A percentile compares a stretch with the other conserved stretches of the same genome.
Evolutionary conservation across 2,888 invertebrate genomes (phyloP).

Genomic region (Andricus curvator): DNA sequence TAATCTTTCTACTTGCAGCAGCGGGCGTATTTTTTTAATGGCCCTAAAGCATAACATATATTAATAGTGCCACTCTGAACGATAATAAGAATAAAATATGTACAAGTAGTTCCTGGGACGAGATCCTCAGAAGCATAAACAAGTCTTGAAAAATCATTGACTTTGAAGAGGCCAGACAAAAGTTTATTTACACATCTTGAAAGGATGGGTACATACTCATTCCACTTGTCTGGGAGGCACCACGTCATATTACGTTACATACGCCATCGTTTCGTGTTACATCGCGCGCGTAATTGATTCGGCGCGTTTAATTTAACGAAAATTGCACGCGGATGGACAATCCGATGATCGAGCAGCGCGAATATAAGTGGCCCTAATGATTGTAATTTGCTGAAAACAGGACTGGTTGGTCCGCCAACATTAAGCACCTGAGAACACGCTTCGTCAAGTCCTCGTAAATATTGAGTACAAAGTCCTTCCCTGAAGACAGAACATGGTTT

Average conservation of each 20-base stretch:
- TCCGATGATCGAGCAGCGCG: constrained; percentile 66
- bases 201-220: not conserved
- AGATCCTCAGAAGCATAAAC: not conserved
- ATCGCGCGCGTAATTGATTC: constrained; percentile 72
- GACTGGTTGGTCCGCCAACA: constrained; percentile 67
- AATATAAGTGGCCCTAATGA: constrained; percentile 74
- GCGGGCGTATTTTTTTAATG: too few species aligned
- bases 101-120: not conserved
- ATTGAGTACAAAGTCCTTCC: not conserved
- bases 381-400: constrained; percentile 75
- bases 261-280: constrained; percentile 50
- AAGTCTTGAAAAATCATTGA: not conserved
- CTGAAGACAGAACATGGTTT: not conserved
- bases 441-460: constrained; percentile 59
- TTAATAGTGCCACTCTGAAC: not conserved
- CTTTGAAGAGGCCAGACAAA: not conserved
- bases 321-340: constrained; percentile 71
- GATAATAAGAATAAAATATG: not conserved
- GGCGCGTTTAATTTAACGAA: constrained; percentile 75
- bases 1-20: too few species aligned
- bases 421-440: constrained; percentile 70
- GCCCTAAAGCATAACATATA: not conserved
- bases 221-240: constrained; percentile 32
- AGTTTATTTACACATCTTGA: constrained; percentile 17
- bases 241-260: constrained; percentile 53